Conservation (phyloP, 2,888 invertebrate species). For the Rugalucina vietnamica region DNA sequence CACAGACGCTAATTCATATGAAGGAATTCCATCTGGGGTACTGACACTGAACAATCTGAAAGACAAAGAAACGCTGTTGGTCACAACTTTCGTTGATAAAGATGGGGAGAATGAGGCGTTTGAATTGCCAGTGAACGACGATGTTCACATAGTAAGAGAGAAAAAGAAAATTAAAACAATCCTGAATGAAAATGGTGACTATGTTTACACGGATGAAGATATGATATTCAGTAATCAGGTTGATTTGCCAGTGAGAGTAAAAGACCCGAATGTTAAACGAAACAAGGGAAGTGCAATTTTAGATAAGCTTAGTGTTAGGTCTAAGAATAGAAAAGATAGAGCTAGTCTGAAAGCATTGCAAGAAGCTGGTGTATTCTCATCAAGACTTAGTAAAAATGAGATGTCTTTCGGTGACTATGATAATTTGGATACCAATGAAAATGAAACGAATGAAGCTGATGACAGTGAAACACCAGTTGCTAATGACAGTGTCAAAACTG, state of each 20-base stretch:
- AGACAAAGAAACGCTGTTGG: constrained; percentile 71
- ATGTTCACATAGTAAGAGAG: constrained; percentile 63
- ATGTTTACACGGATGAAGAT: constrained; percentile 18
- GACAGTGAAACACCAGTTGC: constrained; percentile 12
- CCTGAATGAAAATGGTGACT: constrained; percentile 4
- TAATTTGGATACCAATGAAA: background rate
- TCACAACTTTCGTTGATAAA: constrained; percentile 58
- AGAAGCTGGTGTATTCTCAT: constrained; percentile 78
- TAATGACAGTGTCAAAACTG: constrained; percentile 5
- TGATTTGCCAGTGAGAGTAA: constrained; percentile 72
- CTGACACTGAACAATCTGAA: constrained; percentile 71
- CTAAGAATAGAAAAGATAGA: constrained; percentile 74
- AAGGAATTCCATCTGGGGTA: constrained; percentile 67
- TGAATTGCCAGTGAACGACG: constrained; percentile 66
- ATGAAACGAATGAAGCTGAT: constrained; percentile 29
- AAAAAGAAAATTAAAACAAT: constrained; percentile 47
- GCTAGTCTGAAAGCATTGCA: constrained; percentile 77
- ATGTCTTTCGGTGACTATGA: constrained; percentile 68
- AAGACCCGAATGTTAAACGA: constrained; percentile 66
- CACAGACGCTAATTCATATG: constrained; percentile 52
- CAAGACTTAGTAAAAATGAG: constrained; percentile 72
- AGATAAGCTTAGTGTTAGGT: constrained; percentile 76
- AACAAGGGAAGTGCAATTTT: constrained; percentile 72
- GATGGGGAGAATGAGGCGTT: constrained; percentile 57
- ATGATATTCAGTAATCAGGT: constrained; percentile 39